These are phyloP conservation scores for Microplitis mediator DNA, from an alignment of 1,140 invertebrate genomes.

Conservation along the genomic window DNA sequence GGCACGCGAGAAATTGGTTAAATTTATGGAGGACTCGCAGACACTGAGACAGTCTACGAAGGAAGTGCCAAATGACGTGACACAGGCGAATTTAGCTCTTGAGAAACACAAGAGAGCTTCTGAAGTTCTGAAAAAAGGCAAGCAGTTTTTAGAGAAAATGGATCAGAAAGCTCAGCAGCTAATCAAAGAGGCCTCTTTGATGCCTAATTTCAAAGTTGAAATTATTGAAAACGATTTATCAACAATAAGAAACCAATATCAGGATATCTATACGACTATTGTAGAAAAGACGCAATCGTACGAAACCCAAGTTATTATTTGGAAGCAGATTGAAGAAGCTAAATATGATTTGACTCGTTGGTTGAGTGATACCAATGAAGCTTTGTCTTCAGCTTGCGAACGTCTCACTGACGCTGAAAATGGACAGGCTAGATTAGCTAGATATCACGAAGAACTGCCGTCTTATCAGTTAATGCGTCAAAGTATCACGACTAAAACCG, in stretches of 20 bases:
- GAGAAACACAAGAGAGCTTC: constrained; percentile 78
- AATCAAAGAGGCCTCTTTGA: constrained; percentile 73
- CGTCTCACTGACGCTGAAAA: constrained; percentile 80
- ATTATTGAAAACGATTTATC: constrained; percentile 71
- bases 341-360: constrained; percentile 84
- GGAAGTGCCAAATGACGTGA: constrained; percentile 70
- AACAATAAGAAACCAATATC: constrained; percentile 73
- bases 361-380: constrained; percentile 80
- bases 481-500: constrained; percentile 78
- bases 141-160: constrained; percentile 76
- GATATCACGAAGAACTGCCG: constrained; percentile 86
- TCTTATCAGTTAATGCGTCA: constrained; percentile 76
- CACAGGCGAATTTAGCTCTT: constrained; percentile 65
- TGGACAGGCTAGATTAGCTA: constrained; percentile 76
- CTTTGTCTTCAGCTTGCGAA: constrained; percentile 74
- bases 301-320: constrained; percentile 87
- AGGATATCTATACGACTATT: constrained; percentile 73
- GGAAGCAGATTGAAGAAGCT: constrained; percentile 88
- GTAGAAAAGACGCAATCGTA: constrained; percentile 76
- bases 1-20: constrained; percentile 70
- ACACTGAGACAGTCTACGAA: constrained; percentile 66
- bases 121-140: constrained; percentile 76
- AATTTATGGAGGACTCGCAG: constrained; percentile 71
- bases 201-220: constrained; percentile 74
- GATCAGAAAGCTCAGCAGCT: constrained; percentile 75